Evolutionary conservation across 2,888 invertebrate genomes (phyloP), one percentile per base, ranked within the genome.

Genomic region (Vanessa cardui): DNA sequence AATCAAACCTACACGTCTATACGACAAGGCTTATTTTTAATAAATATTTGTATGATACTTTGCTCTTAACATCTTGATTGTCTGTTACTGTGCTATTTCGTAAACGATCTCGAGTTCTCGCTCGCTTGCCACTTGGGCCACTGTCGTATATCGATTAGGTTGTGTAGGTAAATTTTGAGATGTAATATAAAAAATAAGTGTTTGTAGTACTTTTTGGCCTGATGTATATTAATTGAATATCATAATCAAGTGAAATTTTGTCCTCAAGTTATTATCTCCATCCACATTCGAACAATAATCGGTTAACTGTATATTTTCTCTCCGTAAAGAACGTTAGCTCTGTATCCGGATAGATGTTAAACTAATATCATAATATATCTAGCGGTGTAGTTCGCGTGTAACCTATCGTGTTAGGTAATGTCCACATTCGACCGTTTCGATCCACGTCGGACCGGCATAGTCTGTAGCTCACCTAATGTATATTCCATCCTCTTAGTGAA

Each of bases 401-500:
- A 54, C 52, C 52, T 54, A 69, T 73, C 72, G 69, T 71, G 73
- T 79, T 84, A 85, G 83, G 80, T 33, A 77, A 80, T 78, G 85
- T 86, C 86, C 87, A 85, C 82, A 76, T 76, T 56, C 77, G 77
- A 45, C 58, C 73, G 80, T 78, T 77, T 80, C 78, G 66, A 33
- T 54, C 78, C 78, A 75, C 73, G 73, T 76, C 78, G 80, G 79
- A 78, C 83, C 79, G 80, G 80, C 76, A 74, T 82, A 62, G 70
- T 72, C 67, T 88, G 52, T 54, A 90, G 87, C 83, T 90, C 90
- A 90, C 87, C 86, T 91, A 90, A 89, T 91, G 89, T 92, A 92
- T 92, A 92, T 92, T 92, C 91, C 91, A 91, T 92, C 92, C 91
- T 92, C 83, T 85, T 90, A 90, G 86, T 82, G 76, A 85, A 80